Evolutionary conservation across 2,113 vertebrate genomes (phyloP), one percentile per base, ranked within the genome.

Genomic region (Kobus ellipsiprymnus): DNA sequence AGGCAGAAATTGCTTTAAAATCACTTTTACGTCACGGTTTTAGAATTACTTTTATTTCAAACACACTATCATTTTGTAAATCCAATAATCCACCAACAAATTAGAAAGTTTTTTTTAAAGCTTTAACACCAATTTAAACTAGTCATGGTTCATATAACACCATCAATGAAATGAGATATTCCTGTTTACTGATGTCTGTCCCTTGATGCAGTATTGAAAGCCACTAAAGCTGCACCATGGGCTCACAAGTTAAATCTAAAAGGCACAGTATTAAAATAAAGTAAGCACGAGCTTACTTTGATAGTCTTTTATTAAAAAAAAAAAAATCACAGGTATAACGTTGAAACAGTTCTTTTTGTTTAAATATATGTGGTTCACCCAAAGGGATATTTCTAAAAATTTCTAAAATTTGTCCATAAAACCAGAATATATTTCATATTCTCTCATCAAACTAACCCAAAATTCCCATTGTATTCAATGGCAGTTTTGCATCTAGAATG

Each of bases 171-270:
- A 97, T 93, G 89, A 6, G 36, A 93, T 93, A 97, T 81, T 95
- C 94, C 98, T 94, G 81, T 97, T 98, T 98, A 98, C 94, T 98
- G 98, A 98, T 98, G 98, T 97, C 98, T 98, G 95, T 97, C 97
- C 95, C 96, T 97, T 96, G 96, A 87, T 95, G 97, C 90, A 55
- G 90, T 94, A 90, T 83, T 97, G 91, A 97, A 97, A 98, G 89
- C 77, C 48, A 98, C 60, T 97, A 95, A 97, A 91, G 90, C 77
- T 96, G 95, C 96, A 98, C 80, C 97, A 87, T 55, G 93, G 96
- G 94, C 91, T 93, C 95, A 85, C 57, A 90, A 78, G 84, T 52
- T 59, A 92, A 87, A 85, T 93, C 88, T 96, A 62, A 88, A 98
- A 95, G 57, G 67, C 67, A 88, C 14, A 98, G 48, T 44, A 93